phyloP scores from a whole-genome alignment of 2,888 invertebrate genomes.

The Serripes groenlandicus region DNA sequence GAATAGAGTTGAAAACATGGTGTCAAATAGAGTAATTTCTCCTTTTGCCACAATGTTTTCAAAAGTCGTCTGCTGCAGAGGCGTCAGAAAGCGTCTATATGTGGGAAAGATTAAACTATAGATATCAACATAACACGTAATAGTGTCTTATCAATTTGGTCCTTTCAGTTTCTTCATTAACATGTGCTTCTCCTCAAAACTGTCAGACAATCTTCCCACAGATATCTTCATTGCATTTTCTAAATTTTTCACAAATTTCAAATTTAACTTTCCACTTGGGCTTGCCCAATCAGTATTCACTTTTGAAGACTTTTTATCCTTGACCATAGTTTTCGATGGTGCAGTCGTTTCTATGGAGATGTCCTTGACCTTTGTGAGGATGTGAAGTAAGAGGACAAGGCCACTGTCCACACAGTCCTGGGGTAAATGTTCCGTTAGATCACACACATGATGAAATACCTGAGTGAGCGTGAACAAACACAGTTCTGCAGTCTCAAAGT shows the following conservation, averaged over 20 bases:
- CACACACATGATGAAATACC: conserved; percentile 57
- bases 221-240: conserved; percentile 28
- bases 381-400: conserved; percentile 51
- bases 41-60: too few relatives aligned
- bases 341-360: conserved; percentile 24
- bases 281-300: neutral
- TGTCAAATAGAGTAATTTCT: too few relatives aligned
- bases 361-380: conserved; percentile 54
- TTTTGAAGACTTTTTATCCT: neutral
- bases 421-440: conserved; percentile 27
- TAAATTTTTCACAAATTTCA: conserved; percentile 33
- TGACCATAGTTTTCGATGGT: neutral
- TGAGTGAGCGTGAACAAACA: conserved; percentile 42
- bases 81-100: too few relatives aligned
- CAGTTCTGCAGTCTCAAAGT: conserved; percentile 6
- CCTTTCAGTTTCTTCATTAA: conserved; percentile 44
- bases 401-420: conserved; percentile 21
- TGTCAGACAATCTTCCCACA: conserved; percentile 38
- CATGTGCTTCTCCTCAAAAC: conserved; percentile 52
- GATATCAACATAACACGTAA: too few relatives aligned
- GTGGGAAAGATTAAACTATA: too few relatives aligned
- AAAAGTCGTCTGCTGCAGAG: too few relatives aligned
- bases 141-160: too few relatives aligned
- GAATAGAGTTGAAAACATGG: too few relatives aligned
- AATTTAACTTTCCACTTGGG: neutral